Evolutionary conservation across 2,113 vertebrate genomes (phyloP).

Genomic region (Thunnus thynnus): DNA sequence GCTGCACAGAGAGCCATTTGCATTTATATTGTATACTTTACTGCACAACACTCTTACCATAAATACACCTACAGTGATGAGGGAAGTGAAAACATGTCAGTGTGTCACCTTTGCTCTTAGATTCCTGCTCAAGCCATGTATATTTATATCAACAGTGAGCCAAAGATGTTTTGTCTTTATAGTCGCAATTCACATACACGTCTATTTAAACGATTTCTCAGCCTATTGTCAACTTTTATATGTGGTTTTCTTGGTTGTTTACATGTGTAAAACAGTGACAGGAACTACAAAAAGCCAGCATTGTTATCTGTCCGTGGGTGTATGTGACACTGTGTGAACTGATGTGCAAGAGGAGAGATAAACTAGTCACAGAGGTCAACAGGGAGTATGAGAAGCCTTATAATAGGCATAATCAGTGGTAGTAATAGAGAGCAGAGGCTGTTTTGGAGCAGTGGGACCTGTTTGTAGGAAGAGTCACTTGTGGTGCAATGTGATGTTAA

Average conservation of each 20-base stretch:
- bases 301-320: constrained; percentile 21
- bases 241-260: constrained; percentile 19
- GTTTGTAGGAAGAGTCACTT: constrained; percentile 54
- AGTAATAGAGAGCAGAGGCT: constrained; percentile 19
- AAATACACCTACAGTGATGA: constrained; percentile 33
- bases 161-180: background rate
- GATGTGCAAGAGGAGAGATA: constrained; percentile 8
- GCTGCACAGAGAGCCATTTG: background rate
- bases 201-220: constrained; percentile 7
- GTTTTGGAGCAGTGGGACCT: constrained; percentile 9
- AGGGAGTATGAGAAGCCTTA: background rate
- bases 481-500: constrained; percentile 58
- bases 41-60: constrained; percentile 3
- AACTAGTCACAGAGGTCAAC: constrained; percentile 12
- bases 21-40: constrained; percentile 1
- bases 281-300: constrained; percentile 1
- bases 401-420: constrained; percentile 9
- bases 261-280: constrained; percentile 18
- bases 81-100: constrained; percentile 14
- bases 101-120: background rate
- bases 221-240: background rate
- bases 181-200: no score
- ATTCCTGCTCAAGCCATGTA: background rate
- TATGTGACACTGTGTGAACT: background rate
- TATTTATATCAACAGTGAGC: constrained; percentile 15